Evolutionary conservation across 2,797 vertebrate genomes (phyloP), one percentile per base, ranked within the genome.

Genomic region (Phyllotis vaccarum): DNA sequence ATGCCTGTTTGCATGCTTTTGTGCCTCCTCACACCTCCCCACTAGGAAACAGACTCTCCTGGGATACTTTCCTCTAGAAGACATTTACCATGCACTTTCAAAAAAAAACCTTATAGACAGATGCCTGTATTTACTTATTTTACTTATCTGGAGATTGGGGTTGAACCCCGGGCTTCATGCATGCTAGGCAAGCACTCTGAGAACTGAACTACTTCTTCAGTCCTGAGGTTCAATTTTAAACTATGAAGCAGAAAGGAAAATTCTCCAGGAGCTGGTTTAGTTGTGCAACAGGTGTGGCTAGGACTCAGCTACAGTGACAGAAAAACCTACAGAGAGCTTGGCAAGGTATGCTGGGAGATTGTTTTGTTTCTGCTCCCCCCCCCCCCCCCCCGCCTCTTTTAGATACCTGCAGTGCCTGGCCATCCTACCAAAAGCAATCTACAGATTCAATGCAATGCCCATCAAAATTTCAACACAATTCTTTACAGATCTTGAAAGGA

Each of bases 101-200:
- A 56, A 82, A 89, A 52, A 19, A 79, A 31, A n/a, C n/a, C 80
- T 92, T 93, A 56, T 60, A 97, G 88, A 40, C 24, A 74, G 49
- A 72, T 2, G 1, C 19, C 66, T 19, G 24, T 31, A 29, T 52
- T 70, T 34, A 4, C 64, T 16, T 14, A 68, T 34, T 85, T 62
- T 46, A 64, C 37, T 19, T 82, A 29, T 62, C 43, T 83, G 37
- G 78, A 80, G n/a, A 21, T 52, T 80, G 58, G 24, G n/a, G 34
- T 43, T 1, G 22, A 93, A 62, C 10, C 40, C 13, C 29, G 21
- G 68, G 5, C 27, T 22, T 54, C 54, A 29, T 13, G 14, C 27
- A 22, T 34, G n/a, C 27, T 34, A 24, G 37, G 70, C 29, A 74
- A 60, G 29, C 19, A 46, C 54, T 60, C 37, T 46, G 68, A 14